Base-by-base conservation (phyloP, 2,888 invertebrate genomes). In the Rhagonycha lutea region DNA sequence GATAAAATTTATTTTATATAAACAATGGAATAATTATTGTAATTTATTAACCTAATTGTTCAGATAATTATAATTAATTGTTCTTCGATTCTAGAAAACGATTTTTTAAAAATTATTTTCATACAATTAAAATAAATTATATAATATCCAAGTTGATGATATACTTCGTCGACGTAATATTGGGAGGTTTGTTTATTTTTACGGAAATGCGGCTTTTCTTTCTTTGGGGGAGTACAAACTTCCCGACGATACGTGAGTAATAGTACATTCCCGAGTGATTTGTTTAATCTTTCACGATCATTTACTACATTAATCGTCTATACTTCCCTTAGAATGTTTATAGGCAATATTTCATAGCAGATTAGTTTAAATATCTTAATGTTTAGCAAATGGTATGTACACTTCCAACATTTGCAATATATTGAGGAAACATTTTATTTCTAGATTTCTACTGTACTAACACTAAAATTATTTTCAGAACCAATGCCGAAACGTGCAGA, bases 401-500 rank as follows among this genome's bases (percentile, higher is more conserved):
- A 4, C 1, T 9, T 1, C 28, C 8, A 8, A 7, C 28, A 28
- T 7, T 28, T 28, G 9, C 9, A n/a, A n/a, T 12, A 32, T n/a
- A n/a, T 2, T 7, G 4, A 4, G n/a, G n/a, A n/a, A 7, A n/a
- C 4, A n/a, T 47, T 47, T 47, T 47, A 47, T 7, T n/a, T 7
- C 18, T 18, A 2, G n/a, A 47, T 7, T n/a, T 7, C 18, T 18
- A 2, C 18, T 18, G 18, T 18, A 18, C 18, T 47, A 47, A 47
- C n/a, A 2, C 7, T n/a, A 7, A 5, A 24, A 32, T 14, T 72
- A 11, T 68, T 84, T 86, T 2, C 83, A 86, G 86, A 83, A 28
- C 80, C 83, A 29, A 72, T 82, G 14, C 79, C 79, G 61, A 86
- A 83, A 80, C 81, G 81, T 14, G 79, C 78, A 32, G 92, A 92